phyloP scores from a whole-genome alignment of 2,888 invertebrate species.

The Amblyjoppa fuscipennis region DNA sequence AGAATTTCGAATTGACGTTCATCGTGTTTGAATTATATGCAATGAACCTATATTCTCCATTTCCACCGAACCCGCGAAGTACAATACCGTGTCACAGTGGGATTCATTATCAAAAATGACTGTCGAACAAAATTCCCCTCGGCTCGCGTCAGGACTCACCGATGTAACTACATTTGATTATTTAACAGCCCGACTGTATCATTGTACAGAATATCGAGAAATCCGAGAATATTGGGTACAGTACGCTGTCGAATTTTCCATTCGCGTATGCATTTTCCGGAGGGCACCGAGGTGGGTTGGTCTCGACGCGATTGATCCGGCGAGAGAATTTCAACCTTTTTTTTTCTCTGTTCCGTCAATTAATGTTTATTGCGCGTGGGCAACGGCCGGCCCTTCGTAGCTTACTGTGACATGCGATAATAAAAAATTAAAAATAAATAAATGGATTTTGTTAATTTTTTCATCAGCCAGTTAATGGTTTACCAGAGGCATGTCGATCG shows the following conservation, averaged over 20 bases:
- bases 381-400: background rate
- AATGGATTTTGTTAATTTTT: background rate
- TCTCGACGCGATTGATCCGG: background rate
- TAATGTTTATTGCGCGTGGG: conserved; percentile 9
- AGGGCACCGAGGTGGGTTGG: background rate
- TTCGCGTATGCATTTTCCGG: conserved; percentile 8
- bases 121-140: conserved; percentile 11
- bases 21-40: conserved; percentile 23
- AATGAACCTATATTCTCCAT: background rate
- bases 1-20: conserved; percentile 12
- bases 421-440: background rate
- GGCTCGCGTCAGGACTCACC: background rate
- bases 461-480: background rate
- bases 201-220: background rate
- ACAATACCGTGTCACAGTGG: background rate
- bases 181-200: background rate
- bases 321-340: background rate
- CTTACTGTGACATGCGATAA: background rate
- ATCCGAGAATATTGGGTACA: background rate
- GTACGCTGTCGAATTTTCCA: conserved; percentile 20
- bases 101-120: background rate
- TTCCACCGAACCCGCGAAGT: background rate
- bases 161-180: conserved; percentile 40
- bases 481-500: conserved; percentile 46
- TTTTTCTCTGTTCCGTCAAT: background rate